These are phyloP conservation scores for Melospiza melodia DNA, from an alignment of 2,113 vertebrate species.

Conservation along the genomic window DNA sequence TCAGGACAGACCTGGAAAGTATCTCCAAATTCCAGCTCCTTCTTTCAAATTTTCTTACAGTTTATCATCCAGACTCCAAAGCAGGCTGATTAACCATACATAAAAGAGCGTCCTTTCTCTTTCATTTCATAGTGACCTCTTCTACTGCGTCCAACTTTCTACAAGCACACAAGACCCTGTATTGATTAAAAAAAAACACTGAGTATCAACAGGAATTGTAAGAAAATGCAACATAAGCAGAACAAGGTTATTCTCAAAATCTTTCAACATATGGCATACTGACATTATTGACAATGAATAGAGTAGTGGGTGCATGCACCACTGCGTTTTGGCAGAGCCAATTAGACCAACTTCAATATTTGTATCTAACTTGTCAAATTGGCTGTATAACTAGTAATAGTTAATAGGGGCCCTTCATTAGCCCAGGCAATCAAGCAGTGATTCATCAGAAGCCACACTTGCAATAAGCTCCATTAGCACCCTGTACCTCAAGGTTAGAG, in stretches of 20 bases:
- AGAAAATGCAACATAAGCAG: neutral
- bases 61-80: neutral
- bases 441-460: neutral
- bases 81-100: neutral
- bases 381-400: neutral
- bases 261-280: neutral
- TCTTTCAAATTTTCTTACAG: neutral
- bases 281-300: neutral
- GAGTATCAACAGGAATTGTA: neutral
- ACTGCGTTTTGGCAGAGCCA: neutral
- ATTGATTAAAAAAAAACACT: neutral
- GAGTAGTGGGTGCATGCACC: neutral
- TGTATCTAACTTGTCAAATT: neutral
- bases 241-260: neutral
- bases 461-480: neutral
- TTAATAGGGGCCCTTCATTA: neutral
- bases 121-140: neutral
- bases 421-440: neutral
- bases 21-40: neutral
- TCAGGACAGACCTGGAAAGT: neutral
- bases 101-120: neutral
- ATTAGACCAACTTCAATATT: neutral
- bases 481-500: neutral
- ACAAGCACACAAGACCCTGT: fast-evolving
- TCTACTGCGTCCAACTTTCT: neutral